Evolutionary conservation across 1,140 invertebrate genomes (phyloP), one percentile per base, ranked within the genome.

Genomic region (Leptinotarsa lineolata): DNA sequence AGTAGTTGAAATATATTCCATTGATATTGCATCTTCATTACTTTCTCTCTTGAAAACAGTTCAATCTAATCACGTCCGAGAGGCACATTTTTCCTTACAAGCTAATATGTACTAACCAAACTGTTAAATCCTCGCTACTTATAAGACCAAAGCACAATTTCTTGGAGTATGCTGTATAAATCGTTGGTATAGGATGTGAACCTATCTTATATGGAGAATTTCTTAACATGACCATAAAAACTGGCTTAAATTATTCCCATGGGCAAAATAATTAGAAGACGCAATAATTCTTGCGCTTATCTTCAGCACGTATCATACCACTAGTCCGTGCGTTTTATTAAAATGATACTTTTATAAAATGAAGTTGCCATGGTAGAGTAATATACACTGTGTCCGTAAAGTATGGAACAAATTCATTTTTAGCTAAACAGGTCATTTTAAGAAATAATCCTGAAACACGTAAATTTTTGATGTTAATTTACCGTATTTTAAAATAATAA

Each of bases 241-340:
- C 48, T 54, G 48, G 48, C 48, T 54, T 54, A 54, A 54, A 54
- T 54, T 54, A 54, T 54, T 54, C 48, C 48, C 48, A 54, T 12
- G 48, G 48, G 48, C 48, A 18, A 54, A 54, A 54, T 54, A 54
- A 54, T 54, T 54, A 54, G 48, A 54, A 54, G 48, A 54, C n/a
- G 48, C 48, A 54, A 54, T 54, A 54, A 54, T 54, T 54, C 48
- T 54, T 54, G 48, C 16, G 48, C 48, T 54, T 54, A 54, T 54
- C 48, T 54, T 54, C 48, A 18, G 48, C 6, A 13, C n/a, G 16
- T 54, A 54, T 54, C 48, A 54, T 54, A 54, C 16, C n/a, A 54
- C 48, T 54, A 16, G 3, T 54, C n/a, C 48, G 48, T 54, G 48
- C 48, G n/a, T 54, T 54, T 16, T 54, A 54, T 54, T 54, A 18